A percentile compares a stretch with the other conserved stretches of the same genome.
phyloP scores from a whole-genome alignment of 2,113 vertebrate species.

The Dolichallabes microphthalmus region DNA sequence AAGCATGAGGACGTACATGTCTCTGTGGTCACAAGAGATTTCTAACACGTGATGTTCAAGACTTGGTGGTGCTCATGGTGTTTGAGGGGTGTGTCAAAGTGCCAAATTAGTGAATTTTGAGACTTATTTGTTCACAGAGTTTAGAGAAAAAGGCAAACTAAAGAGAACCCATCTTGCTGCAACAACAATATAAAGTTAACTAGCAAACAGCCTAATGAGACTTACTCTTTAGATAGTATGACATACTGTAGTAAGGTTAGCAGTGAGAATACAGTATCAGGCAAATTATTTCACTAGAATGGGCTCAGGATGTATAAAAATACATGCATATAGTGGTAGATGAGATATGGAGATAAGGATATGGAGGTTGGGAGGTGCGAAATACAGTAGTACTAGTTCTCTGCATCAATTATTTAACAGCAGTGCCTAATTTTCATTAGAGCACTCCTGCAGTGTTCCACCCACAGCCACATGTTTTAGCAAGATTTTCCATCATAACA shows the following conservation, averaged over 20 bases:
- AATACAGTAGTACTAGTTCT: not conserved
- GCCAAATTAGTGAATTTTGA: no score
- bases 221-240: no score
- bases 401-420: slow-evolving; percentile 1
- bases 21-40: no score
- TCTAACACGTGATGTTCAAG: no score
- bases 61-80: no score
- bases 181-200: not conserved
- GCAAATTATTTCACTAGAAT: not conserved
- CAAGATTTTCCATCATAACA: not conserved
- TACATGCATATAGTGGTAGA: not conserved
- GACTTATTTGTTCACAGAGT: no score
- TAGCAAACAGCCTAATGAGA: not conserved
- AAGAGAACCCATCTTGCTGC: not conserved
- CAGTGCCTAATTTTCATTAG: not conserved
- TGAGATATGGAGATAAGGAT: not conserved
- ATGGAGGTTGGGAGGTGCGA: not conserved
- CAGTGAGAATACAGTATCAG: not conserved
- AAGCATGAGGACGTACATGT: no score
- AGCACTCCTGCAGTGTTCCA: not conserved
- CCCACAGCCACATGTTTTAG: not conserved
- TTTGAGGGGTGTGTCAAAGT: no score
- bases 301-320: not conserved
- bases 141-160: no score
- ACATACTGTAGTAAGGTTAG: not conserved